Percentiles rank a stretch among this genome's conserved stretches.
These are phyloP conservation scores for Pandemis cinnamomeana DNA, from an alignment of 2,888 invertebrate genomes.

Conservation along the genomic window DNA sequence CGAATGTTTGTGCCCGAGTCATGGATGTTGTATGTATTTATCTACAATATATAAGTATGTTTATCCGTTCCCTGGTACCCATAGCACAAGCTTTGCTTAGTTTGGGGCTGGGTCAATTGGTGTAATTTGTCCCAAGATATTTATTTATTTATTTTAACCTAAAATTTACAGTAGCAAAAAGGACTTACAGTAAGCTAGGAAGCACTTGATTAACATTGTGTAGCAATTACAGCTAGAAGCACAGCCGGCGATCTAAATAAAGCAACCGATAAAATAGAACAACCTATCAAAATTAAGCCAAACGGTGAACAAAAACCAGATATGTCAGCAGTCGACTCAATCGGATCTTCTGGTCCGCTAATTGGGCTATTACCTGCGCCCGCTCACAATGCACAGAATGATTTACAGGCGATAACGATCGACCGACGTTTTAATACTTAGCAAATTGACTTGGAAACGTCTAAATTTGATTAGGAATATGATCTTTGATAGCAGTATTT, in stretches of 20 bases:
- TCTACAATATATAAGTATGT: too few species aligned
- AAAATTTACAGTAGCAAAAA: too few species aligned
- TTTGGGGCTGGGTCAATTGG: too few species aligned
- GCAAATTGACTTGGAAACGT: slow-evolving; percentile 1
- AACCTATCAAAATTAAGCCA: slow-evolving; percentile 31
- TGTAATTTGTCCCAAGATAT: too few species aligned
- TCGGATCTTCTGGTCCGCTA: slow-evolving; percentile 61
- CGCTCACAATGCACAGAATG: slow-evolving; percentile 48
- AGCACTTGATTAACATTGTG: background rate
- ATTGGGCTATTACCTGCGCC: slow-evolving; percentile 68
- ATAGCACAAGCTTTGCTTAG: too few species aligned
- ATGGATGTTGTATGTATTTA: too few species aligned
- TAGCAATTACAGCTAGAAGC: background rate
- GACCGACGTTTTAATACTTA: slow-evolving; percentile 28
- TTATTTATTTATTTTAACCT: too few species aligned
- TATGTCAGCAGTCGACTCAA: slow-evolving; percentile 61
- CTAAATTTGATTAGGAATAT: background rate
- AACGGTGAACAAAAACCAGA: slow-evolving; percentile 29
- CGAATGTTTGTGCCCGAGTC: too few species aligned
- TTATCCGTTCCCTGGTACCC: too few species aligned
- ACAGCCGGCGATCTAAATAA: background rate
- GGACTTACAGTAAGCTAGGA: too few species aligned
- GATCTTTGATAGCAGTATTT: background rate
- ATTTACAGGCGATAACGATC: slow-evolving; percentile 31
- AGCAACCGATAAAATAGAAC: slow-evolving; percentile 8